A percentile compares a stretch with the other conserved stretches of the same genome.
Conservation (phyloP, 2,888 invertebrate genomes). For the Aethes cnicana region DNA sequence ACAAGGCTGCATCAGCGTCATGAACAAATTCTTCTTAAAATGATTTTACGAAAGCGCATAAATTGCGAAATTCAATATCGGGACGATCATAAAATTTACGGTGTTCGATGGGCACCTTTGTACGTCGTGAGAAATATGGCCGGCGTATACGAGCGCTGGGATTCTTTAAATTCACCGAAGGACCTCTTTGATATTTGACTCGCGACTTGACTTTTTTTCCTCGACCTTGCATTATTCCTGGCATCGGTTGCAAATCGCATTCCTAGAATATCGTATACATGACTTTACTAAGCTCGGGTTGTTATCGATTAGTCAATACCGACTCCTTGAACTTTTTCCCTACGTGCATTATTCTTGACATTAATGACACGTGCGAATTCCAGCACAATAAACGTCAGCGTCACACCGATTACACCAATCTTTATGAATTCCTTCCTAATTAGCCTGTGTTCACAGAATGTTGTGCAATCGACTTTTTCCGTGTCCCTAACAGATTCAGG, state of each 20-base stretch:
- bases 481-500: conserved; percentile 3
- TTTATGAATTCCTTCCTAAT: conserved; percentile 52
- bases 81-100: conserved; percentile 65
- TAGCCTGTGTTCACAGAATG: conserved; percentile 31
- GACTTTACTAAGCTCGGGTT: conserved; percentile 7
- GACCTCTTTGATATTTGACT: conserved; percentile 41
- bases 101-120: conserved; percentile 61
- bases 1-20: conserved; percentile 50
- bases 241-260: conserved; percentile 18
- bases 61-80: conserved; percentile 70
- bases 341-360: conserved; percentile 4
- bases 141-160: conserved; percentile 51
- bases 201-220: conserved; percentile 42
- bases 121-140: conserved; percentile 60
- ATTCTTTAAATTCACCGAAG: conserved; percentile 66
- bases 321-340: conserved; percentile 29
- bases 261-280: conserved; percentile 15
- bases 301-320: conserved; percentile 16
- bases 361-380: conserved; percentile 53
- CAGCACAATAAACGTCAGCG: conserved; percentile 42
- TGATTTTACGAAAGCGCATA: conserved; percentile 49
- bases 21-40: conserved; percentile 47
- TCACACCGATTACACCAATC: conserved; percentile 50
- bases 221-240: conserved; percentile 40
- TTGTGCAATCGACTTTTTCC: conserved; percentile 23